These are phyloP conservation scores for Lysandra bellargus DNA, from an alignment of 2,888 invertebrate genomes.

Conservation along the genomic window DNA sequence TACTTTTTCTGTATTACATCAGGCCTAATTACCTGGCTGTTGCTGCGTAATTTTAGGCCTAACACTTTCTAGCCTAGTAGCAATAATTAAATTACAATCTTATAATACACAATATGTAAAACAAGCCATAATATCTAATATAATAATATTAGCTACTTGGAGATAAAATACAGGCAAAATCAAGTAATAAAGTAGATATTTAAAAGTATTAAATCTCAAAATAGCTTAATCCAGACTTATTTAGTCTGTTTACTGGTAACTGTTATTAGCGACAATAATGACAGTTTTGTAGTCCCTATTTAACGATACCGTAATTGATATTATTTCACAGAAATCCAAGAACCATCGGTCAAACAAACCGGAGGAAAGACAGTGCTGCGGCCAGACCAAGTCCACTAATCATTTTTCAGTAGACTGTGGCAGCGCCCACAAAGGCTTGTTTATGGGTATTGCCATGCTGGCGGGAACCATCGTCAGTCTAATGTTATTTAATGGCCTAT, in stretches of 20 bases:
- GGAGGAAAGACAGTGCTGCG: conserved; percentile 54
- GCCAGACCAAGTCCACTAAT: conserved; percentile 63
- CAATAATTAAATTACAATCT: not conserved
- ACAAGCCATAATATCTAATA: not conserved
- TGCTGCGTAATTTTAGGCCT: conserved; percentile 2
- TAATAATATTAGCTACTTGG: not conserved
- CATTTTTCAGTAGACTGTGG: conserved; percentile 87
- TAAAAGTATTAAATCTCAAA: too few relatives aligned
- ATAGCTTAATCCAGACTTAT: too few relatives aligned
- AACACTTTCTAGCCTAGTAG: not conserved
- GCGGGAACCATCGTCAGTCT: conserved; percentile 86
- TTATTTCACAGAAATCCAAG: conserved; percentile 37
- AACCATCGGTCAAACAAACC: conserved; percentile 33
- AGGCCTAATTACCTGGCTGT: not conserved
- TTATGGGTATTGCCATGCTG: conserved; percentile 82
- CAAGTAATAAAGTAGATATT: too few relatives aligned
- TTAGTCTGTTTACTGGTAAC: too few relatives aligned
- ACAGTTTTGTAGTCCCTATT: not conserved
- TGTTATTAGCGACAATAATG: too few relatives aligned
- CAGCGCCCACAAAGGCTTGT: conserved; percentile 86
- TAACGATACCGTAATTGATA: not conserved
- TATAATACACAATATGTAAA: not conserved
- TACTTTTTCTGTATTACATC: conserved; percentile 20
- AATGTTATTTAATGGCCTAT: conserved; percentile 86
- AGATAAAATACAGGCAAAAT: not conserved